These are phyloP conservation scores for Notarius lentiginosus DNA, from an alignment of 2,113 vertebrate species.

Conservation along the genomic window DNA sequence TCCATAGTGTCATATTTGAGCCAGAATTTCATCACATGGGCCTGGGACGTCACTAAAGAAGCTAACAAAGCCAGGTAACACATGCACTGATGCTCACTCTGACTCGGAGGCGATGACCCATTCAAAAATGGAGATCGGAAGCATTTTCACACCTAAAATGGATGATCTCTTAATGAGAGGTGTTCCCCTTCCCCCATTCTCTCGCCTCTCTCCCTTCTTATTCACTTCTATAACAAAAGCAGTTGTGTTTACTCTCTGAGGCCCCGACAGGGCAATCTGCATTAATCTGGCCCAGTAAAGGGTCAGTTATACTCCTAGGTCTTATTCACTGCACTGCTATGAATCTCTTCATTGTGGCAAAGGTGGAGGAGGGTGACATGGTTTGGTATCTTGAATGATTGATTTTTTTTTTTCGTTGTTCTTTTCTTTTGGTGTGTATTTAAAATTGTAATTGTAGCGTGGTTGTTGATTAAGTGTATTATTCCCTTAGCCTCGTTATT, in stretches of 20 bases:
- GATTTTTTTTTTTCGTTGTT: background rate
- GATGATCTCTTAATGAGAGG: constrained; percentile 64
- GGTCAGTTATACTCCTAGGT: constrained; percentile 69
- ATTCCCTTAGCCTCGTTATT: background rate
- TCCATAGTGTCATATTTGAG: constrained; percentile 97
- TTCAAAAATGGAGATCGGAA: constrained; percentile 35
- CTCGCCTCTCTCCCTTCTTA: constrained; percentile 60
- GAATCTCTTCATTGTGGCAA: constrained; percentile 54
- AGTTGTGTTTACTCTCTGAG: constrained; percentile 73
- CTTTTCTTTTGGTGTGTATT: background rate
- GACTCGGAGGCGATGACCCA: constrained; percentile 4
- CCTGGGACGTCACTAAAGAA: constrained; percentile 98
- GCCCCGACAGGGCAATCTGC: constrained; percentile 72
- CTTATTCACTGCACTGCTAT: constrained; percentile 50
- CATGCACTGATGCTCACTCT: background rate
- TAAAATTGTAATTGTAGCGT: background rate
- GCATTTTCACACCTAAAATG: constrained; percentile 54
- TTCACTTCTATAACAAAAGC: constrained; percentile 69
- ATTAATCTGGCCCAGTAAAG: constrained; percentile 72
- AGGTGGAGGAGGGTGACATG: constrained; percentile 12
- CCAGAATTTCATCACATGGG: constrained; percentile 99
- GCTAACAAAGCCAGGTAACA: constrained; percentile 94
- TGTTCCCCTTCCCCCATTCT: constrained; percentile 53
- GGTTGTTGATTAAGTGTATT: background rate
- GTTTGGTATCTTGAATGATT: constrained; percentile 10